Conservation (phyloP, 2,113 vertebrate species). For the Murina feae region DNA sequence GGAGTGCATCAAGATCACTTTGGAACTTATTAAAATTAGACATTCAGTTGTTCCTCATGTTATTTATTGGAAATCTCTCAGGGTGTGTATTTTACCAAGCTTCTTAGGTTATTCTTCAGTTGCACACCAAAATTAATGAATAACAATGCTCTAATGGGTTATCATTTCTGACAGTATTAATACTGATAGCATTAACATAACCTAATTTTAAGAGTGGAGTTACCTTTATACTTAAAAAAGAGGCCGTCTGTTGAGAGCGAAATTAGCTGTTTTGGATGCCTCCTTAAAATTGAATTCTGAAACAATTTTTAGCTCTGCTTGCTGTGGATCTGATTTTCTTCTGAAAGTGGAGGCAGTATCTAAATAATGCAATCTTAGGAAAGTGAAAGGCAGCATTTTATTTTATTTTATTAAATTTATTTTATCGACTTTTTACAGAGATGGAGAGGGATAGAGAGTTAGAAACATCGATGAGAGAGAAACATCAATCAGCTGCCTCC, state of each 20-base stretch:
- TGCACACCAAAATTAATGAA: neutral
- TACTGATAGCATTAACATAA: neutral
- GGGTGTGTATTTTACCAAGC: neutral
- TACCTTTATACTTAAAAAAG: conserved; percentile 9
- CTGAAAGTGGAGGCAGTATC: conserved; percentile 10
- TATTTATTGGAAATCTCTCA: neutral
- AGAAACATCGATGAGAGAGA: too few species aligned
- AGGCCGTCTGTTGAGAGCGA: neutral
- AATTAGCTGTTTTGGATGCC: neutral
- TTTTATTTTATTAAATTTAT: too few species aligned
- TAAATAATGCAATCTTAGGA: neutral
- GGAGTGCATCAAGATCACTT: neutral
- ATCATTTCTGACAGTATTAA: neutral
- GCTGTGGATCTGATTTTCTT: conserved; percentile 40
- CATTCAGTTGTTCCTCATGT: accelerated
- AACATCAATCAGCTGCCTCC: too few species aligned
- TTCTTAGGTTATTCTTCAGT: neutral
- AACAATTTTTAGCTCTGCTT: conserved; percentile 28
- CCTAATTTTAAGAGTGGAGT: neutral
- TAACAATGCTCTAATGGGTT: neutral
- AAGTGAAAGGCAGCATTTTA: neutral
- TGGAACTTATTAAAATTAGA: neutral
- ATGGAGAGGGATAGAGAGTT: too few species aligned
- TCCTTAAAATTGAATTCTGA: conserved; percentile 27
- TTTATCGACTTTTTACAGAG: too few species aligned